Evolutionary conservation across 2,797 vertebrate species (phyloP).

Genomic region (Hapalemur alaotrensis): DNA sequence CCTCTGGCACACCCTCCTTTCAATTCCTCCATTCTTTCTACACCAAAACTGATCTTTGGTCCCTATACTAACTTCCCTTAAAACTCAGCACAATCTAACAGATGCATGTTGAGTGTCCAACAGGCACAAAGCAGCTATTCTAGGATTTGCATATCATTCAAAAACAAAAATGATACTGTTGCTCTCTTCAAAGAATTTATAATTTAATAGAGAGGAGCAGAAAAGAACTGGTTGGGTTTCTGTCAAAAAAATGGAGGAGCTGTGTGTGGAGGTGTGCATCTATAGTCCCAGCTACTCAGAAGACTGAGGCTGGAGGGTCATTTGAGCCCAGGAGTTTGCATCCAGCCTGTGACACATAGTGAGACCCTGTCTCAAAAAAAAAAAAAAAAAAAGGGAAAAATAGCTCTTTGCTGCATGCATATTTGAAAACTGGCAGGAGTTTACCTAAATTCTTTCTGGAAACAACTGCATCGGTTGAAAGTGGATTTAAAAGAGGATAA

Average conservation of each 20-base stretch:
- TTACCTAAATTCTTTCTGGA: conserved; percentile 19
- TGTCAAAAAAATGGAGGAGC: neutral
- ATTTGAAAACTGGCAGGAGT: neutral
- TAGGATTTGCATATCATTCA: neutral
- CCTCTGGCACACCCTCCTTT: neutral
- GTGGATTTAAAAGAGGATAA: neutral
- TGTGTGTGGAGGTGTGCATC: neutral
- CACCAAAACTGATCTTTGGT: neutral
- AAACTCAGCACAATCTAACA: neutral
- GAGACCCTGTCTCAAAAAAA: neutral
- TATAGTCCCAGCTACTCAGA: neutral
- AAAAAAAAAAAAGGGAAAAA: neutral
- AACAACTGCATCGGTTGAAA: neutral
- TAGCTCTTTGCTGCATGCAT: neutral
- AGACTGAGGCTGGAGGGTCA: neutral
- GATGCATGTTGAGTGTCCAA: neutral
- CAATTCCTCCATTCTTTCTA: neutral
- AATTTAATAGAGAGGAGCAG: neutral
- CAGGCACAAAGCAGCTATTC: neutral
- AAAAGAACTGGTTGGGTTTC: neutral
- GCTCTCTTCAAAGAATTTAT: neutral
- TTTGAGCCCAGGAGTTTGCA: neutral
- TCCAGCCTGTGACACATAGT: neutral
- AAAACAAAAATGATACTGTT: neutral
- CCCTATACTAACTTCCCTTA: neutral